These are phyloP conservation scores for Allygus modestus DNA, from an alignment of 2,888 invertebrate genomes.

Conservation along the genomic window DNA sequence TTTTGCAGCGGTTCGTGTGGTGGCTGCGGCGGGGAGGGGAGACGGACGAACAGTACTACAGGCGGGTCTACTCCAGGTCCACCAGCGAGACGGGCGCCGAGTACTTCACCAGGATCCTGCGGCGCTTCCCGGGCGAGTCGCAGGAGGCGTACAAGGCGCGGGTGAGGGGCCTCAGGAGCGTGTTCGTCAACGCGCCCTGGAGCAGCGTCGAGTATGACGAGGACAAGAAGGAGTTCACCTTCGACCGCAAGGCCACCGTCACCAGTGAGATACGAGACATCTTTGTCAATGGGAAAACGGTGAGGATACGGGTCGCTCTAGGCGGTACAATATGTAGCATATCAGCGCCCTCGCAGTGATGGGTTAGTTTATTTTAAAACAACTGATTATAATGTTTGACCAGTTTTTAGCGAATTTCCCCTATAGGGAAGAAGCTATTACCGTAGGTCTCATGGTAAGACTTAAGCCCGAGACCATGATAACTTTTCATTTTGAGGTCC, in stretches of 20 bases:
- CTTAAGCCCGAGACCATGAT: no score
- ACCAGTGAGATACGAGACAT: background rate
- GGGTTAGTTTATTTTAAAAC: no score
- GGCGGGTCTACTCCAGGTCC: background rate
- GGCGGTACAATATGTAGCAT: background rate
- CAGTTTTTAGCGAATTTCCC: no score
- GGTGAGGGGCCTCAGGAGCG: background rate
- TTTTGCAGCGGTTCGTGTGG: background rate
- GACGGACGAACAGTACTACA: constrained; percentile 9
- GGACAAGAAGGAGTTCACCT: background rate
- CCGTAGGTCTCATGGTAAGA: no score
- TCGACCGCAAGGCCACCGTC: background rate
- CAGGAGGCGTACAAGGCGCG: constrained; percentile 5
- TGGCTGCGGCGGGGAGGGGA: background rate
- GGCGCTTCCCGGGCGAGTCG: background rate
- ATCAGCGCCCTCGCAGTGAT: no score
- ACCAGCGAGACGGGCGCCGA: background rate
- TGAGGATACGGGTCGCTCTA: background rate
- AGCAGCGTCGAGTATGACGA: background rate
- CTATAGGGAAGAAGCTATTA: no score
- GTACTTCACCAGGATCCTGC: background rate
- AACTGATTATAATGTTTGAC: no score
- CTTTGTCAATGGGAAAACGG: background rate
- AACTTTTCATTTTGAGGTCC: no score
- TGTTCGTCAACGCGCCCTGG: constrained; percentile 15